Evolutionary conservation across 2,888 invertebrate species (phyloP).

Genomic region (Leptinotarsa tumamoca): DNA sequence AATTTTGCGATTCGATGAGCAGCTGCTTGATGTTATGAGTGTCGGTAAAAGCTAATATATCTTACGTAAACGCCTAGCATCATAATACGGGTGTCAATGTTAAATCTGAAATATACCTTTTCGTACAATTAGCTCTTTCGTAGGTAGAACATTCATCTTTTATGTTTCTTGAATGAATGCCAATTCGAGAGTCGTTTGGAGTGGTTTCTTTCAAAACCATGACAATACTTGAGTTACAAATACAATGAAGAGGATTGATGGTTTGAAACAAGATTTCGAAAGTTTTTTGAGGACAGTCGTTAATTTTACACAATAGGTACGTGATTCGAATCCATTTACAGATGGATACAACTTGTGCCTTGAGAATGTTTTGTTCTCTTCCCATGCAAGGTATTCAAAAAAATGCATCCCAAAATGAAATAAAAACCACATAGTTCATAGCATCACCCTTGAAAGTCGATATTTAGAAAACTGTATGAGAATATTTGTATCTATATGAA

Average conservation of each 20-base stretch:
- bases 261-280: slow-evolving; percentile 23
- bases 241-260: slow-evolving; percentile 21
- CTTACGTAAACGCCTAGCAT: slow-evolving; percentile 14
- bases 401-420: too few species aligned
- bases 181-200: slow-evolving; percentile 27
- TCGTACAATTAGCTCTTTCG: slow-evolving; percentile 21
- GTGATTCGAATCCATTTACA: not conserved
- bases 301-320: slow-evolving; percentile 21
- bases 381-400: not conserved
- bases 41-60: slow-evolving; percentile 15
- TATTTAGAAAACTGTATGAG: too few species aligned
- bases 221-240: slow-evolving; percentile 14
- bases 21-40: slow-evolving; percentile 11
- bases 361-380: not conserved
- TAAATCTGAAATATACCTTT: slow-evolving; percentile 28
- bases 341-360: slow-evolving; percentile 4
- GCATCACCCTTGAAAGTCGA: too few species aligned
- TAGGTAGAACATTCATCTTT: slow-evolving; percentile 23
- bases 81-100: slow-evolving; percentile 19
- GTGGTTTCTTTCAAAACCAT: slow-evolving; percentile 25
- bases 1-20: slow-evolving; percentile 22
- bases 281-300: slow-evolving; percentile 21
- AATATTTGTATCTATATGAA: too few species aligned
- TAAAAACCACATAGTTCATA: too few species aligned
- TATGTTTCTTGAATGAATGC: slow-evolving; percentile 21